A percentile compares a stretch with the other conserved stretches of the same genome.
These are phyloP conservation scores for Nebria brevicollis DNA, from an alignment of 2,888 invertebrate genomes.

Conservation along the genomic window DNA sequence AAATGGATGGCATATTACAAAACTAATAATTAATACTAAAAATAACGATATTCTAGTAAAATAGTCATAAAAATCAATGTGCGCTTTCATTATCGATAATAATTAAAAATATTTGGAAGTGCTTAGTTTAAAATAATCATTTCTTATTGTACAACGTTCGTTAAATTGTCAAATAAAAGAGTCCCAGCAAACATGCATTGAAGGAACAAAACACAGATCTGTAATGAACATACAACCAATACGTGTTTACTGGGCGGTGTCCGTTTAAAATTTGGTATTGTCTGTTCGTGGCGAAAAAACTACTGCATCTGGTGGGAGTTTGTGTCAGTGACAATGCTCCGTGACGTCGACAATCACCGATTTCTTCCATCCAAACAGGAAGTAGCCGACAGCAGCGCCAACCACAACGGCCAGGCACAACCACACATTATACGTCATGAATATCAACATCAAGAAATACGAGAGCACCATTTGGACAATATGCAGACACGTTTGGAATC, in stretches of 20 bases:
- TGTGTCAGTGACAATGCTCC: conserved; percentile 91
- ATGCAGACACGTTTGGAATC: conserved; percentile 88
- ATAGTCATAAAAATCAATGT: not conserved
- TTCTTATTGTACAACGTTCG: conserved; percentile 34
- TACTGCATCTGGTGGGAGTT: not conserved
- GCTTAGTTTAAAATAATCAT: conserved; percentile 14
- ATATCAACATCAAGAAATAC: conserved; percentile 94
- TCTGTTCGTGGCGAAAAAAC: not conserved
- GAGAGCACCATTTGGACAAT: conserved; percentile 90
- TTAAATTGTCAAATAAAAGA: conserved; percentile 12
- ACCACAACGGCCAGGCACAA: conserved; percentile 88
- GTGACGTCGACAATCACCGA: conserved; percentile 93
- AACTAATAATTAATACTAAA: not conserved
- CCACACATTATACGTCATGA: conserved; percentile 98
- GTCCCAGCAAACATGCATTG: not conserved
- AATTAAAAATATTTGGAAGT: conserved; percentile 1
- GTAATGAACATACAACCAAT: not conserved
- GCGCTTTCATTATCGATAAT: not conserved
- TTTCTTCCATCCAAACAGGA: conserved; percentile 95
- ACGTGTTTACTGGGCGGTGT: conserved; percentile 11
- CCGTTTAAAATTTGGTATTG: conserved; percentile 39
- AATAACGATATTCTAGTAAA: not conserved
- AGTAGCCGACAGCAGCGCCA: conserved; percentile 92
- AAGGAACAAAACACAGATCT: not conserved
- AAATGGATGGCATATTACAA: not conserved